phyloP scores from a whole-genome alignment of 2,113 vertebrate species.

The Zosterops borbonicus region DNA sequence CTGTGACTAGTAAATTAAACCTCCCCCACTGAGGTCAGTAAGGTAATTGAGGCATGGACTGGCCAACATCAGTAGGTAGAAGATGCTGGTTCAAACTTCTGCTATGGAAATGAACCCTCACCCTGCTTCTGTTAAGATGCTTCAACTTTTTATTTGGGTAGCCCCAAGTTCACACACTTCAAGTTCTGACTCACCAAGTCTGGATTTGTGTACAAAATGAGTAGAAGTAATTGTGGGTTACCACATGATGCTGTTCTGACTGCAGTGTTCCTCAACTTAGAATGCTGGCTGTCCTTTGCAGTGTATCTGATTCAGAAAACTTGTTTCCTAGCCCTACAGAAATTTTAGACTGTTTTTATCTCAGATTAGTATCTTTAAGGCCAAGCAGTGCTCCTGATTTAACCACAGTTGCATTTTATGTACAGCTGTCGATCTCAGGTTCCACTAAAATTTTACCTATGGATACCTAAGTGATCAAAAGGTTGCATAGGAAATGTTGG shows the following conservation, averaged over 20 bases:
- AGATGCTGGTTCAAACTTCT: background rate
- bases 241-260: background rate
- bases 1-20: background rate
- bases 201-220: background rate
- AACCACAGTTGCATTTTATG: background rate
- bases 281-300: background rate
- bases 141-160: background rate
- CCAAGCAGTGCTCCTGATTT: background rate
- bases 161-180: background rate
- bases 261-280: background rate
- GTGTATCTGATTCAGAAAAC: background rate
- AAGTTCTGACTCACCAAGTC: background rate
- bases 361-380: background rate
- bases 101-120: background rate
- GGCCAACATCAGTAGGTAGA: background rate
- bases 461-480: background rate
- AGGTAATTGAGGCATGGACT: background rate
- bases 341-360: background rate
- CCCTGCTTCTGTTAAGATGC: background rate
- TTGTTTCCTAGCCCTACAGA: background rate
- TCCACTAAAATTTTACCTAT: background rate
- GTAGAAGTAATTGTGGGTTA: background rate
- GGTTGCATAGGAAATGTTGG: background rate
- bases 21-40: background rate
- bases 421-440: background rate